Base-by-base conservation (phyloP, 2,113 vertebrate genomes). In the Elaphurus davidianus region DNA sequence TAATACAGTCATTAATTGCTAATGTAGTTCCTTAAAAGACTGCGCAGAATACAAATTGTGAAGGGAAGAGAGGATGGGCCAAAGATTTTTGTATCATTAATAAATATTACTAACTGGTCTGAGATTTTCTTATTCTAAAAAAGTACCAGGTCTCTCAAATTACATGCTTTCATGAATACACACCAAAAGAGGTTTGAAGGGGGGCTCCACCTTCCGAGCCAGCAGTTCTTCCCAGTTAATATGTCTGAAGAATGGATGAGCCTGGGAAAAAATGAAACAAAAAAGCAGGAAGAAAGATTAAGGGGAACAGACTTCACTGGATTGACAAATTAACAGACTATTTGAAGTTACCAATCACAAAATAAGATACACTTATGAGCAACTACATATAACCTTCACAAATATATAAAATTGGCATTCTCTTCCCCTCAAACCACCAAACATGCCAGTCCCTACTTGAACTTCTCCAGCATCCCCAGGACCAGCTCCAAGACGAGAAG, bases 141-240 rank as follows among this genome's bases (percentile, higher is more conserved):
- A 57, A 81, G 23, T 47, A 23, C 8, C 23, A 82, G 55, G 25
- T 87, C 55, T 43, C 47, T 83, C 30, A 81, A 84, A 82, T 88
- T 33, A 93, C 15, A 79, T 47, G 27, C 12, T 96, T 88, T 94
- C 43, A 30, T 21, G 21, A 64, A 87, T 94, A 99, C 99, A 96
- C 99, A 99, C 99, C 99, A 99, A 99, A 96, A 99, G 99, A 62
- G 99, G 99, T 98, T 99, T 99, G 98, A 99, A 99, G 19, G 99
- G 99, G 97, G 99, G 99, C 96, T 99, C 99, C 97, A 99, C 99
- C 98, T 99, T 99, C 95, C 99, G 99, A 84, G 99, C 99, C n/a
- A 99, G 98, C 95, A 99, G 99, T 98, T 99, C 99, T 60, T 99
- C 99, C 99, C 99, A 99, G 98, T 99, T 99, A 98, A 99, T 99